phyloP scores from a whole-genome alignment of 2,797 vertebrate species.

The Hephaestus fuliginosus region DNA sequence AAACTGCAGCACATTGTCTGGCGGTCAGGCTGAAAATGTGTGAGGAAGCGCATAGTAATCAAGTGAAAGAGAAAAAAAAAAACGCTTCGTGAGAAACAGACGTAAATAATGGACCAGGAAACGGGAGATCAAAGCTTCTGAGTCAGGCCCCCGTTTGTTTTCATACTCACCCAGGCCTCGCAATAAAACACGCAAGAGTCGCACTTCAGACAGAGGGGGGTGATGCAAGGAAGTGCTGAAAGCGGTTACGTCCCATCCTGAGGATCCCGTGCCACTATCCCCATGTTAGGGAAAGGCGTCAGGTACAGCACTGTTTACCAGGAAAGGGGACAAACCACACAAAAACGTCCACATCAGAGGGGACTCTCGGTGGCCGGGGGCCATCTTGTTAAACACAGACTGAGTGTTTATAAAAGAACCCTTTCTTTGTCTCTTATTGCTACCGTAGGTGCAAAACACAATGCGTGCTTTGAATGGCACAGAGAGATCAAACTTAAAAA shows the following conservation, averaged over 20 bases:
- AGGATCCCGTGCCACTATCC: conserved; percentile 87
- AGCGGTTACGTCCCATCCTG: conserved; percentile 89
- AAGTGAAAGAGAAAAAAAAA: conserved; percentile 79
- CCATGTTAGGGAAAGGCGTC: conserved; percentile 80
- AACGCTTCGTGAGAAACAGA: conserved; percentile 88
- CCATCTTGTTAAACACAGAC: conserved; percentile 76
- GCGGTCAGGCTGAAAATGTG: conserved; percentile 76
- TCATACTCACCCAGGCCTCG: conserved; percentile 88
- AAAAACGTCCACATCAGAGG: conserved; percentile 75
- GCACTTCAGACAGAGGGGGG: conserved; percentile 82
- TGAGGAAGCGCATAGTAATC: conserved; percentile 85
- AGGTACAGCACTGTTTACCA: conserved; percentile 84
- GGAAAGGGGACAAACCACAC: conserved; percentile 79
- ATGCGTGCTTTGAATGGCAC: conserved; percentile 49
- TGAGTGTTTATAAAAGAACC: conserved; percentile 62
- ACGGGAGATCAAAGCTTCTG: conserved; percentile 90
- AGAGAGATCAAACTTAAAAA: conserved; percentile 40
- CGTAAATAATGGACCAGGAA: conserved; percentile 95
- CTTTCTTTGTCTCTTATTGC: conserved; percentile 62
- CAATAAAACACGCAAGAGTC: conserved; percentile 89
- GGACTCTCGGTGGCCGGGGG: conserved; percentile 50
- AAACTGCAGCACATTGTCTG: conserved; percentile 81
- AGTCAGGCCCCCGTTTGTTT: conserved; percentile 91
- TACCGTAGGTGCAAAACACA: conserved; percentile 42
- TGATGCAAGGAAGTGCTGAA: conserved; percentile 89